Evolutionary conservation across 2,113 vertebrate species (phyloP).

Genomic region (Cyanoramphus novaezelandiae): DNA sequence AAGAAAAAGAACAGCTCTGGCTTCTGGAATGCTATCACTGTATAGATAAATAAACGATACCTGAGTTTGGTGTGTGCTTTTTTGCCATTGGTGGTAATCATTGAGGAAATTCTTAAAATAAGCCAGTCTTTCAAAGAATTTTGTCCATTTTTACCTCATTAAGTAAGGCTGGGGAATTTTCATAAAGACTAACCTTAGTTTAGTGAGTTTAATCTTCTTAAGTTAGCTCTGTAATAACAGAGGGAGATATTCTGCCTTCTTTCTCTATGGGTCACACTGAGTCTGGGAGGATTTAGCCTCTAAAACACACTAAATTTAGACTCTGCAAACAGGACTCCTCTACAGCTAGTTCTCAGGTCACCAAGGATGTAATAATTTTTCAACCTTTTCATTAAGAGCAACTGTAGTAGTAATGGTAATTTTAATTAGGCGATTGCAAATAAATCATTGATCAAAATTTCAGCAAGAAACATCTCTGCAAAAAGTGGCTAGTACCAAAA

Average conservation of each 20-base stretch:
- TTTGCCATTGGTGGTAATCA: not conserved
- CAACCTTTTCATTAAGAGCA: not conserved
- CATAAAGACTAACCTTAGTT: not conserved
- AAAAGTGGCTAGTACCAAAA: constrained; percentile 4
- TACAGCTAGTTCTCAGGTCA: not conserved
- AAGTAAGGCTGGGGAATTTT: not conserved
- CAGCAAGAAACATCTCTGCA: not conserved
- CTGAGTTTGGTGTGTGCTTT: not conserved
- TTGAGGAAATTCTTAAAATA: not conserved
- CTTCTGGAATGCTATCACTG: not conserved
- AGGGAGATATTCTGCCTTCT: not conserved
- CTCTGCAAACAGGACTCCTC: not conserved
- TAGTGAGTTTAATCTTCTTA: not conserved
- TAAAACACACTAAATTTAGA: not conserved
- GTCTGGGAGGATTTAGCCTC: not conserved
- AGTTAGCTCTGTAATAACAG: not conserved
- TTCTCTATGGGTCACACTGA: not conserved
- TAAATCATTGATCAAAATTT: not conserved
- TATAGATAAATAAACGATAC: not conserved
- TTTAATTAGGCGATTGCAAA: not conserved
- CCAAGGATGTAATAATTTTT: not conserved
- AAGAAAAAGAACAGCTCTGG: not conserved
- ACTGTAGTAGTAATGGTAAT: not conserved
- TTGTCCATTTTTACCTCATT: not conserved
- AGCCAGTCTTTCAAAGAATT: not conserved